phyloP scores from a whole-genome alignment of 2,113 vertebrate genomes.

The Varanus komodoensis region DNA sequence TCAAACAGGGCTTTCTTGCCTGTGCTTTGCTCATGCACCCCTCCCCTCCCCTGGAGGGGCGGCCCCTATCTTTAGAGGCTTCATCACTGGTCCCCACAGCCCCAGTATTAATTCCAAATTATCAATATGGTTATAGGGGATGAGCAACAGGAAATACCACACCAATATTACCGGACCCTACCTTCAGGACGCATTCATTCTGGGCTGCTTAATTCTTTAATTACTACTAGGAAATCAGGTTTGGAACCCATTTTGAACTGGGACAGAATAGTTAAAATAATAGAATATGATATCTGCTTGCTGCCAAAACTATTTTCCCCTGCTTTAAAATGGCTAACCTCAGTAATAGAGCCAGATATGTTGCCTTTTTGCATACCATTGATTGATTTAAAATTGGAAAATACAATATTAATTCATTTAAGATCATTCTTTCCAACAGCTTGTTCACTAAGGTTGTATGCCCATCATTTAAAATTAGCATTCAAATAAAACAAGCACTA shows the following conservation, averaged over 20 bases:
- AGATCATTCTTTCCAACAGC: too few relatives aligned
- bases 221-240: not conserved
- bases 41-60: too few relatives aligned
- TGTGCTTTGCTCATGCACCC: not conserved
- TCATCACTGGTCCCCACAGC: not conserved
- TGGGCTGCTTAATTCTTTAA: not conserved
- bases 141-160: not conserved
- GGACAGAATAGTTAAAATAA: not conserved
- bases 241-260: not conserved
- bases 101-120: not conserved
- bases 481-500: too few relatives aligned
- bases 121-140: not conserved
- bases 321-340: too few relatives aligned
- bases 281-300: not conserved
- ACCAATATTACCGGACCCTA: not conserved
- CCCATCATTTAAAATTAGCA: too few relatives aligned
- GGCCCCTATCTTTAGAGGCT: not conserved
- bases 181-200: too few relatives aligned
- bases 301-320: not conserved
- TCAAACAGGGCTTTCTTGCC: not conserved
- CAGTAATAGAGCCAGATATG: too few relatives aligned
- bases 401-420: too few relatives aligned
- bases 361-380: too few relatives aligned
- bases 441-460: too few relatives aligned
- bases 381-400: too few relatives aligned